Conservation (phyloP, 1,140 invertebrate species). For the Drosophila teissieri region DNA sequence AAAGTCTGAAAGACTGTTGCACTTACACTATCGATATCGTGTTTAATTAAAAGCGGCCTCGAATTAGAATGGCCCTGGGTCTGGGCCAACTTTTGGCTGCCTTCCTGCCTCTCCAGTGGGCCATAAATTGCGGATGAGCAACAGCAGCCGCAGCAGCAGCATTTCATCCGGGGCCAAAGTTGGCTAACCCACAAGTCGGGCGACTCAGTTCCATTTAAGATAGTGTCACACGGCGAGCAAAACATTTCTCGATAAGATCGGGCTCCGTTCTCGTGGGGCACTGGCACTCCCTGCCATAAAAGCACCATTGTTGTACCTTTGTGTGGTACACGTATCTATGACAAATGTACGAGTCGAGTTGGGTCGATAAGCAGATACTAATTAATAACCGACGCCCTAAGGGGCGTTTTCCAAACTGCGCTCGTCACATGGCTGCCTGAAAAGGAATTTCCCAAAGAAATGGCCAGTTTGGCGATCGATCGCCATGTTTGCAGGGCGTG, state of each 20-base stretch:
- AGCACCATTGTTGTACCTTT: slow-evolving; percentile 30
- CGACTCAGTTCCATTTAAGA: slow-evolving; percentile 55
- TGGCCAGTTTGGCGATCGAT: slow-evolving; percentile 44
- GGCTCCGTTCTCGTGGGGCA: slow-evolving; percentile 19
- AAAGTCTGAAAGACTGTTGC: slow-evolving; percentile 10
- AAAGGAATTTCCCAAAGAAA: slow-evolving; percentile 57
- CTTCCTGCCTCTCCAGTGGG: not conserved
- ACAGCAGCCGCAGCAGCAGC: slow-evolving; percentile 20
- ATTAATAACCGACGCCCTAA: slow-evolving; percentile 64
- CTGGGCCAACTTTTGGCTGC: slow-evolving; percentile 6
- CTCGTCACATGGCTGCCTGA: slow-evolving; percentile 59
- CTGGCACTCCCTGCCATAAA: slow-evolving; percentile 65
- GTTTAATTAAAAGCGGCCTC: slow-evolving; percentile 58
- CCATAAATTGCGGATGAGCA: slow-evolving; percentile 73
- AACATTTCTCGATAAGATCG: slow-evolving; percentile 68
- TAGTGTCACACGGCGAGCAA: slow-evolving; percentile 61
- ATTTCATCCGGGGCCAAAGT: slow-evolving; percentile 15
- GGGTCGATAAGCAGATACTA: slow-evolving; percentile 75
- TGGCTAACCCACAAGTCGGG: slow-evolving; percentile 17
- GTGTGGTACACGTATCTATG: slow-evolving; percentile 63
- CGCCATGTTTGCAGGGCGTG: slow-evolving; percentile 7
- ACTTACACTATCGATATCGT: slow-evolving; percentile 62
- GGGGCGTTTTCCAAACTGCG: slow-evolving; percentile 11
- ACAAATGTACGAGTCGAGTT: slow-evolving; percentile 71
- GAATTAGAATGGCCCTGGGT: slow-evolving; percentile 30